Conservation (phyloP, 1,140 invertebrate species). For the Scaptomyza hsui region DNA sequence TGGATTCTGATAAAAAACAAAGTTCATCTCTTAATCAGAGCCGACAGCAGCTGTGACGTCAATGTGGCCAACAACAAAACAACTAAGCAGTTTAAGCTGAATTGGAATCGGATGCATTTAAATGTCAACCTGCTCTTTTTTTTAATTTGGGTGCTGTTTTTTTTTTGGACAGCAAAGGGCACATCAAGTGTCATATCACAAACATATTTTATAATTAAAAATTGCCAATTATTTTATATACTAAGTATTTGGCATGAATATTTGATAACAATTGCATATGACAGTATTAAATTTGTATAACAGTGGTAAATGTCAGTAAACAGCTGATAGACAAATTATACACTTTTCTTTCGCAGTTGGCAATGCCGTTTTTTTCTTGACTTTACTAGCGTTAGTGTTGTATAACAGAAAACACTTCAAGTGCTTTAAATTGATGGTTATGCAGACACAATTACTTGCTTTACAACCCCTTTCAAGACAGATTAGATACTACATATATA, state of each 20-base stretch:
- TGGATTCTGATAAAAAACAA: neutral
- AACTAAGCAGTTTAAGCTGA: conserved; percentile 32
- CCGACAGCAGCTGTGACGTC: conserved; percentile 50
- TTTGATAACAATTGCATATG: conserved; percentile 4
- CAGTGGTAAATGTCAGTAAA: conserved; percentile 2
- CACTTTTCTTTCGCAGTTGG: too few relatives aligned
- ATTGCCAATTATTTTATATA: too few relatives aligned
- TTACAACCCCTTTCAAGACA: neutral
- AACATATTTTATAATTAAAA: too few relatives aligned
- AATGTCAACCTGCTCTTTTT: conserved; percentile 59
- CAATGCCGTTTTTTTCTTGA: too few relatives aligned
- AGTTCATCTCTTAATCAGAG: conserved; percentile 10
- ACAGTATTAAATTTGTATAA: conserved; percentile 3
- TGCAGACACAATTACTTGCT: too few relatives aligned
- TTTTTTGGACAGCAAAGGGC: neutral
- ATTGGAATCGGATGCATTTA: conserved; percentile 71
- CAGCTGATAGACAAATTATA: too few relatives aligned
- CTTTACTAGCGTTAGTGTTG: neutral
- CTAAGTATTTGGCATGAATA: too few relatives aligned
- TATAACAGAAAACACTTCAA: conserved; percentile 10
- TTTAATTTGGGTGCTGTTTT: conserved; percentile 7
- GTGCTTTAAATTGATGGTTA: neutral
- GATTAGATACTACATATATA: conserved; percentile 2
- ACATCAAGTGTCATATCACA: neutral
- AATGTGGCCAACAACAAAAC: conserved; percentile 33